Percentiles rank a stretch among this genome's conserved stretches.
Evolutionary conservation across 64 coral and sea anemone genomes (phyloP).

Genomic region (Orbicella faveolata): DNA sequence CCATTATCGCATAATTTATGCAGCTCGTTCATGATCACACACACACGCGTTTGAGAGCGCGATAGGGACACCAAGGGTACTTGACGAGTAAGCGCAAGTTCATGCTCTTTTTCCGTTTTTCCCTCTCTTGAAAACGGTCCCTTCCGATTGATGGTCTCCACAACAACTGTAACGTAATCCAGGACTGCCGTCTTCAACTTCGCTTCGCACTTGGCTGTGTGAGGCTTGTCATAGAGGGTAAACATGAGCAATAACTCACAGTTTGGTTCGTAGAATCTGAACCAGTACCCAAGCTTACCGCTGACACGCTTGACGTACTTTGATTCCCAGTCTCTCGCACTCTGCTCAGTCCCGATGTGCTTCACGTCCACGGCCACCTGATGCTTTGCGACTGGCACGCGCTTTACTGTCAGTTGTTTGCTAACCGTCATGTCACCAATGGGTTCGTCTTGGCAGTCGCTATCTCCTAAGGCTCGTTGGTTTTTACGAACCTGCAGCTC

Average conservation of each 20-base stretch:
- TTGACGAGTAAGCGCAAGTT: neutral
- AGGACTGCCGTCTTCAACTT: conserved; percentile 1
- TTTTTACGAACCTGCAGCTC: conserved; percentile 4
- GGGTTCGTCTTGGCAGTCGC: neutral
- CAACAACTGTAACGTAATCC: neutral
- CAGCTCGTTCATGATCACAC: conserved; percentile 13
- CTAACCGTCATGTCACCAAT: neutral
- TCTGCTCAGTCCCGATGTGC: neutral
- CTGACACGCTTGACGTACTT: conserved; percentile 11
- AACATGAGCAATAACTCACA: conserved; percentile 3
- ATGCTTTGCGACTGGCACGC: neutral
- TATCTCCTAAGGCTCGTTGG: neutral
- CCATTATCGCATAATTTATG: conserved; percentile 57
- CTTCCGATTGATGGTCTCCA: neutral
- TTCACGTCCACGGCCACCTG: neutral
- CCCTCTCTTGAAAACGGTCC: neutral
- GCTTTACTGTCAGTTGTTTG: neutral
- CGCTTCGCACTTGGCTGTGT: neutral
- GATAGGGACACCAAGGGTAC: neutral
- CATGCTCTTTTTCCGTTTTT: neutral
- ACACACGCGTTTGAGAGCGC: neutral
- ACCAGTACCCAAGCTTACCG: conserved; percentile 17
- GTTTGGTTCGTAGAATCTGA: conserved; percentile 17
- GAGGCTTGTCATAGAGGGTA: conserved; percentile 1
- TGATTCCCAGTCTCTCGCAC: conserved; percentile 4